Evolutionary conservation across 2,797 vertebrate species (phyloP), one percentile per base, ranked within the genome.

Genomic region (Champsocephalus gunnari): DNA sequence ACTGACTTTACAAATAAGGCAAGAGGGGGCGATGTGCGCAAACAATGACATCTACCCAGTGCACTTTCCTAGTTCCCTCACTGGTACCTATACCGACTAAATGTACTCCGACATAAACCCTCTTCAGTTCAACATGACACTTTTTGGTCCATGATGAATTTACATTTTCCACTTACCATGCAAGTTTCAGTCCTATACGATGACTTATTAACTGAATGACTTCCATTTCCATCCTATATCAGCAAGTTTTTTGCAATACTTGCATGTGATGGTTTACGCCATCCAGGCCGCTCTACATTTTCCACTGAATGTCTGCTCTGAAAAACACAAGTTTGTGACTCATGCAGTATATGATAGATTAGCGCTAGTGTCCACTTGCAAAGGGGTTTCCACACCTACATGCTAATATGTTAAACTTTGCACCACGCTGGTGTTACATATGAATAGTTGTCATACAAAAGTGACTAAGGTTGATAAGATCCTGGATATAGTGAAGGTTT

Each of bases 121-220:
- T 55, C 44, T 77, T 6, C 41, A 43, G 64, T 41, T 79, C 43
- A n/a, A 12, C 12, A 3, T 68, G 71, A 51, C 70, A 59, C 34
- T 57, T 60, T 59, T 32, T 51, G 38, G 28, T 43, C 4, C 3
- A 10, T 13, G 49, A 67, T 71, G 8, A 41, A n/a, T 69, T 70
- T 12, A 59, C n/a, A 47, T 84, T 92, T 92, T 93, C 88, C 90
- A 70, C 86, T 89, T 73, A 58, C 62, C 24, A 2, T 32, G 86
- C 83, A 89, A 66, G 16, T 91, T 70, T 76, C 43, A 41, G 7
- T 17, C 12, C 62, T 60, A 12, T 53, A 32, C 54, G 64, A 71
- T 92, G 81, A 93, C 87, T 89, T 80, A 89, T 92, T 88, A 89
- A 89, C 87, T 13, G 48, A 64, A 61, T 49, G 9, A 1, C 6